Conservation (phyloP, 1,140 invertebrate genomes). For the Acarapis woodi region DNA sequence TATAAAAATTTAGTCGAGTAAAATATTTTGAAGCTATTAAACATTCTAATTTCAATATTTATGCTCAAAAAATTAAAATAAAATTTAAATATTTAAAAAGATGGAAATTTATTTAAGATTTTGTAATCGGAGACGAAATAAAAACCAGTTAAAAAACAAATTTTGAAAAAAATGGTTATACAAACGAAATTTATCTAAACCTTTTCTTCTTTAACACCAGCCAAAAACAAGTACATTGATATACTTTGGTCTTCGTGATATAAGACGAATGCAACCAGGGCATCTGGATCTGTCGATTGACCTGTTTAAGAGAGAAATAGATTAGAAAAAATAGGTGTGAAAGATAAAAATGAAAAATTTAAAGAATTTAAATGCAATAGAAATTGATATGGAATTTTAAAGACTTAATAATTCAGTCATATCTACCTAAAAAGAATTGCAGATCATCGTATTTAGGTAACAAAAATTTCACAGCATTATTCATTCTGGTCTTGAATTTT, state of each 20-base stretch:
- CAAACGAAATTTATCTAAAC: too few relatives aligned
- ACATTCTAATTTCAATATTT: too few relatives aligned
- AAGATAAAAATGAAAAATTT: conserved; percentile 2
- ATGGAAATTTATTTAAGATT: too few relatives aligned
- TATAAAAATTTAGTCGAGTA: too few relatives aligned
- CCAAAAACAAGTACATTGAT: conserved; percentile 79
- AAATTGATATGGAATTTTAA: not conserved
- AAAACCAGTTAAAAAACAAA: too few relatives aligned
- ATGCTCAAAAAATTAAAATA: too few relatives aligned
- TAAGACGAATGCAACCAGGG: conserved; percentile 68
- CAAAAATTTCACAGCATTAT: conserved; percentile 81
- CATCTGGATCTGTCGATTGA: conserved; percentile 75
- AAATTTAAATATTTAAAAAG: too few relatives aligned
- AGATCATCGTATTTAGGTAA: conserved; percentile 51
- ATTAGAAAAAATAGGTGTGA: not conserved
- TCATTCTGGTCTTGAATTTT: conserved; percentile 50
- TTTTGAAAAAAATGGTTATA: too few relatives aligned
- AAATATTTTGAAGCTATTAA: too few relatives aligned
- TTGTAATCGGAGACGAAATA: too few relatives aligned
- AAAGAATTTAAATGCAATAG: not conserved
- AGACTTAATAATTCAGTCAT: not conserved
- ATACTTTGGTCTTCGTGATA: conserved; percentile 66
- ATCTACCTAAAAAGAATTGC: conserved; percentile 54
- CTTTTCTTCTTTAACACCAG: conserved; percentile 76
- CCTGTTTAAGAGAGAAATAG: conserved; percentile 21